Percentiles rank a stretch among this genome's conserved stretches.
Conservation (phyloP, 2,888 invertebrate genomes). For the Adela reaumurella region DNA sequence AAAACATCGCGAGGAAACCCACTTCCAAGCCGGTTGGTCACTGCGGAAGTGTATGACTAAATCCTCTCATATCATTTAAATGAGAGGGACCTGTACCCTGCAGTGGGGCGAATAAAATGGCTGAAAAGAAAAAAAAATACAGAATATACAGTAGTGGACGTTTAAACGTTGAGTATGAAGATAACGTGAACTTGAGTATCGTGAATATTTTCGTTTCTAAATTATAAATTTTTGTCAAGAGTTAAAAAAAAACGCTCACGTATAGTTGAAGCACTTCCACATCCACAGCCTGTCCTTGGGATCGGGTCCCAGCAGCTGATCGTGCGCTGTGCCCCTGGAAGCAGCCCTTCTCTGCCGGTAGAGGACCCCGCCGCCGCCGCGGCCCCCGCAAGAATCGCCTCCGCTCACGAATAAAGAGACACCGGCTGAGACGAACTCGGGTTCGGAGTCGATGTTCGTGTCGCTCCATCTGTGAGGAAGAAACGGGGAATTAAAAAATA, state of each 20-base stretch:
- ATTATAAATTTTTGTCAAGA: no score
- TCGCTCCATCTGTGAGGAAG: constrained; percentile 16
- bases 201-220: no score
- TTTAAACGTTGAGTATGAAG: no score
- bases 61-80: no score
- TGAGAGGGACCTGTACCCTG: no score
- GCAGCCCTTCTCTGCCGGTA: constrained; percentile 54
- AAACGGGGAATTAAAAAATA: background rate
- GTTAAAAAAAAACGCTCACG: constrained; percentile 40
- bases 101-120: no score
- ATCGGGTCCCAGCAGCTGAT: constrained; percentile 56
- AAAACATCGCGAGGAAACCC: no score
- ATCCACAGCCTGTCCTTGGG: constrained; percentile 61
- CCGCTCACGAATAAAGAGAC: constrained; percentile 59
- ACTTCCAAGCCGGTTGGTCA: no score
- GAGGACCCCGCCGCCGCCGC: constrained; percentile 36
- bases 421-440: constrained; percentile 61
- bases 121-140: no score
- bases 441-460: constrained; percentile 34
- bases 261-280: constrained; percentile 67
- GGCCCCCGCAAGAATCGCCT: constrained; percentile 47
- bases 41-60: no score
- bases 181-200: no score
- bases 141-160: no score
- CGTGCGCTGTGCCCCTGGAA: constrained; percentile 41